These are phyloP conservation scores for Meriones unguiculatus DNA, from an alignment of 2,113 vertebrate species.

Conservation along the genomic window DNA sequence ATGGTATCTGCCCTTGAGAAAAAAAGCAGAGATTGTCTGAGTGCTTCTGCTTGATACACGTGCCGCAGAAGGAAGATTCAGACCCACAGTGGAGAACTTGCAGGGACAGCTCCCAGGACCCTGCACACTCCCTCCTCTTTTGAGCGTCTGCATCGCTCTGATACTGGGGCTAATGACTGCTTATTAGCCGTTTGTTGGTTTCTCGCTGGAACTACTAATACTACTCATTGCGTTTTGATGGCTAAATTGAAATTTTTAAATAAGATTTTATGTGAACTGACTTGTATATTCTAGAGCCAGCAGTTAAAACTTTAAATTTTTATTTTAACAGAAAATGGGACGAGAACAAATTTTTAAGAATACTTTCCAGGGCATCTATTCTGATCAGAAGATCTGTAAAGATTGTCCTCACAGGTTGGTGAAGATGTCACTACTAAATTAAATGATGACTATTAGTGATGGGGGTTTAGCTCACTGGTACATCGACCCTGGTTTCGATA, in stretches of 20 bases:
- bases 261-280: not conserved
- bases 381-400: slow-evolving; percentile 99
- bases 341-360: slow-evolving; percentile 99
- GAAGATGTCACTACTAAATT: not conserved
- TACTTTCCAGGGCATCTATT: slow-evolving; percentile 99
- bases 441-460: not conserved
- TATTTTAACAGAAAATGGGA: slow-evolving; percentile 95
- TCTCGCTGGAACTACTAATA: not conserved
- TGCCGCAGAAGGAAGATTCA: not conserved
- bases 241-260: not conserved
- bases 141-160: accelerated
- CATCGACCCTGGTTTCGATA: not conserved
- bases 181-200: not conserved
- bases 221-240: not conserved
- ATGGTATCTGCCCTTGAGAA: not conserved
- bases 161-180: not conserved
- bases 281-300: not conserved
- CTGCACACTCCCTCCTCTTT: not conserved
- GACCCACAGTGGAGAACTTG: accelerated
- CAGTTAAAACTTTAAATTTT: slow-evolving; percentile 73
- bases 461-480: not conserved
- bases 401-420: slow-evolving; percentile 98
- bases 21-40: not conserved
- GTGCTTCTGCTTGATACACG: not conserved
- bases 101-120: no score